Percentiles rank a stretch among this genome's conserved stretches.
phyloP scores from a whole-genome alignment of 2,888 invertebrate species.

The Ochropleura leucogaster region DNA sequence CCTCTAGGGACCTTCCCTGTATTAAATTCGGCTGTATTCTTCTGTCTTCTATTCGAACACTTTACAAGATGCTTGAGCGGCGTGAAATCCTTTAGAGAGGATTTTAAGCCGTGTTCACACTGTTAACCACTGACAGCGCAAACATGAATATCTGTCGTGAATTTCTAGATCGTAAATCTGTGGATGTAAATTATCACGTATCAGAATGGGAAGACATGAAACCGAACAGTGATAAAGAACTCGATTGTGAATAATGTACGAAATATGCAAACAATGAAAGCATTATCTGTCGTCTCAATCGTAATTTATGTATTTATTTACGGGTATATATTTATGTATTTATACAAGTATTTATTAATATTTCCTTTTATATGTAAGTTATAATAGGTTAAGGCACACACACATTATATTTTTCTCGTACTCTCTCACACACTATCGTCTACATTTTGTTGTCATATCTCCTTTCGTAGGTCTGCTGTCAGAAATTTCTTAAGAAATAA shows the following conservation, averaged over 20 bases:
- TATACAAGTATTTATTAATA: too few species aligned
- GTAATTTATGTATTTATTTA: too few species aligned
- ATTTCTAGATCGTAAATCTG: background rate
- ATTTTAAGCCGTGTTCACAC: conserved; percentile 11
- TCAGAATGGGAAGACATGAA: background rate
- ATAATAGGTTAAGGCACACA: too few species aligned
- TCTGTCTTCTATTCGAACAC: conserved; percentile 78
- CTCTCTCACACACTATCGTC: too few species aligned
- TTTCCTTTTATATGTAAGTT: too few species aligned
- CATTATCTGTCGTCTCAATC: too few species aligned
- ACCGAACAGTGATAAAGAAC: background rate
- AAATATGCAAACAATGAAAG: too few species aligned
- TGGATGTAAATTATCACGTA: background rate
- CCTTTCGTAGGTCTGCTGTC: too few species aligned
- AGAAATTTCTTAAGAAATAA: too few species aligned
- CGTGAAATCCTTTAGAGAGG: conserved; percentile 65
- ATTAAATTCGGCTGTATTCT: conserved; percentile 84
- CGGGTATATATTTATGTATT: too few species aligned
- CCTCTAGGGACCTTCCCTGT: conserved; percentile 76
- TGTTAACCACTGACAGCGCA: background rate
- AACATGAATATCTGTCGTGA: background rate
- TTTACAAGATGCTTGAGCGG: conserved; percentile 75
- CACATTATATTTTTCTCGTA: too few species aligned
- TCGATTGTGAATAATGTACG: background rate
- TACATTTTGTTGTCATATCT: too few species aligned